Evolutionary conservation across 2,888 invertebrate genomes (phyloP).

Genomic region (Eupeodes luniger): DNA sequence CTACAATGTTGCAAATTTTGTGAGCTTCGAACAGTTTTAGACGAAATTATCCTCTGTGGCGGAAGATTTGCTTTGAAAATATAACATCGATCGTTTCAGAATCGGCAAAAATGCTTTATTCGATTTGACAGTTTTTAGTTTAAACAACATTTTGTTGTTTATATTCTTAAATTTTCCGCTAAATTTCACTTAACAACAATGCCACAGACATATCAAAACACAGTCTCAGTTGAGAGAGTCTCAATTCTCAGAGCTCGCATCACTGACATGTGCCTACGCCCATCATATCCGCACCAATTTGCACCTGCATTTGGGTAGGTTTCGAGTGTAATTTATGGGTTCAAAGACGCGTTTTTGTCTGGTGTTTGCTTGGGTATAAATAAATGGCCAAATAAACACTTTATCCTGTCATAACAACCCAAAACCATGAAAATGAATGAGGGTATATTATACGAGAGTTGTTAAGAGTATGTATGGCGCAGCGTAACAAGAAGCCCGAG

Average conservation of each 20-base stretch:
- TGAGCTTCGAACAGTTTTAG: constrained; percentile 48
- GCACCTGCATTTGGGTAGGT: constrained; percentile 71
- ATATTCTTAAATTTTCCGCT: constrained; percentile 52
- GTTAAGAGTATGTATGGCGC: not conserved
- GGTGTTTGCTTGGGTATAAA: constrained; percentile 50
- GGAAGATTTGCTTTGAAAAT: constrained; percentile 50
- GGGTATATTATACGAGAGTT: not conserved
- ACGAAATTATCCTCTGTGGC: constrained; percentile 54
- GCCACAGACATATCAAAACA: too few relatives aligned
- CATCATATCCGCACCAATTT: constrained; percentile 58
- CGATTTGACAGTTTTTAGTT: constrained; percentile 58
- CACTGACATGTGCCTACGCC: constrained; percentile 42
- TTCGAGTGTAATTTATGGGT: constrained; percentile 67
- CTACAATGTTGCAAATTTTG: constrained; percentile 62
- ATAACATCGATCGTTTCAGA: constrained; percentile 14
- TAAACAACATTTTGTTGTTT: constrained; percentile 48
- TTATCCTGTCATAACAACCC: constrained; percentile 60
- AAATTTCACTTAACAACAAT: constrained; percentile 49
- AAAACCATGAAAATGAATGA: constrained; percentile 28
- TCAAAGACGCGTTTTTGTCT: constrained; percentile 37
- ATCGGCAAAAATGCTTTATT: constrained; percentile 29
- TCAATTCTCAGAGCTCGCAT: not conserved
- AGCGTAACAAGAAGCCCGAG: constrained; percentile 24
- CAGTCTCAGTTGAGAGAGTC: not conserved
- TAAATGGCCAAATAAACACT: constrained; percentile 71